Evolutionary conservation across 1,140 invertebrate genomes (phyloP).

Genomic region (Gonatopus flavifemur): DNA sequence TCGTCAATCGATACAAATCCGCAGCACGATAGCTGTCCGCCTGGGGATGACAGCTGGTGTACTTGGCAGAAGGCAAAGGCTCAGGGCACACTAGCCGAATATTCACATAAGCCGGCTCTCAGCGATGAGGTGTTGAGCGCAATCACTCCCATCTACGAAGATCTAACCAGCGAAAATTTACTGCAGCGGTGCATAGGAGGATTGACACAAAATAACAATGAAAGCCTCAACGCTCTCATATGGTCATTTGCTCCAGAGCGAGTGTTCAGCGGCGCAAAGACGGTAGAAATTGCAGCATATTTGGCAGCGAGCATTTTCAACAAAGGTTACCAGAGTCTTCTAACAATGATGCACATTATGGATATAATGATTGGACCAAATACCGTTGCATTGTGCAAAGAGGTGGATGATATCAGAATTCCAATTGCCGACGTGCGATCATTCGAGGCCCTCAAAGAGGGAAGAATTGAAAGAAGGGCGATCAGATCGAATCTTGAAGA

Average conservation of each 20-base stretch:
- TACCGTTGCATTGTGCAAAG: no score
- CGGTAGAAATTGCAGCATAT: background rate
- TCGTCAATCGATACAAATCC: no score
- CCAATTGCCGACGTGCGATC: no score
- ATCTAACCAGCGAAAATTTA: no score
- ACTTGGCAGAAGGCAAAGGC: constrained; percentile 6
- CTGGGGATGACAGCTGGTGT: constrained; percentile 21
- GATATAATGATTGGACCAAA: no score
- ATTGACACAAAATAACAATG: background rate
- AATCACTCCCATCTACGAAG: background rate
- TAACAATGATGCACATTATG: no score
- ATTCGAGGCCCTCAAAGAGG: no score
- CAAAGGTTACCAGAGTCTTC: no score
- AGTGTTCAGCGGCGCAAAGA: background rate
- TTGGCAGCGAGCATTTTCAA: background rate
- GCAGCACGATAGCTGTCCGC: no score
- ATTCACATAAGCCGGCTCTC: background rate
- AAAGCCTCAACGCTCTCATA: background rate
- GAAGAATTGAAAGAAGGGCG: no score
- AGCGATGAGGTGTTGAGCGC: background rate
- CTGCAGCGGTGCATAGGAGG: background rate
- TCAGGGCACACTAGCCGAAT: background rate
- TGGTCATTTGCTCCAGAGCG: background rate
- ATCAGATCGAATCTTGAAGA: no score
- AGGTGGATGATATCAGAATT: no score